Base-by-base conservation (phyloP, 2,888 invertebrate species). In the Eristalis tenax region DNA sequence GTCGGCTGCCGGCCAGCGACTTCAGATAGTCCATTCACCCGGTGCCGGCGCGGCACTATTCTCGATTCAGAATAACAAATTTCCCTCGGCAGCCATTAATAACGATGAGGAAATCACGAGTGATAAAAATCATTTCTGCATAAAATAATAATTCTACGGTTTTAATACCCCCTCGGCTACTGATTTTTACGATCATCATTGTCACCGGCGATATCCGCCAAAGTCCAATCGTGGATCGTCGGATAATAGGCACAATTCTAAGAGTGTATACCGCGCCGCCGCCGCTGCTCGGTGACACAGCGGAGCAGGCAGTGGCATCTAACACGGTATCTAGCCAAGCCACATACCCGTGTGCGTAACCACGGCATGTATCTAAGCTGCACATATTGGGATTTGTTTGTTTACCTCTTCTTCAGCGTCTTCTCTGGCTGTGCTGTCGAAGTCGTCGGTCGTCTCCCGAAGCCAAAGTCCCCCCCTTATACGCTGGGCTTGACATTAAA, bases 91-190 rank as follows among this genome's bases (percentile, higher is more conserved):
- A 71, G 75, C 71, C 87, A 76, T 87, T 76, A 83, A 87, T 87
- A 87, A 83, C 87, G 83, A 87, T 87, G 87, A 87, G 87, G 87
- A 87, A 87, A 87, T 87, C 83, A 87, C 87, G 79, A 76, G 87
- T 87, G 87, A 87, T 87, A 87, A 83, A 76, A 87, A 87, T 87
- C 87, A 83, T 80, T 87, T 83, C 81, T 87, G 87, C 87, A 87
- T 87, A 87, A 87, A 87, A 87, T 87, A 87, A 87, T 87, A 87
- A 87, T 87, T 87, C 68, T 80, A 79, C 79, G 68, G 83, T 76
- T 87, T 80, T 83, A 87, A 83, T 87, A 78, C 79, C 87, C 87
- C 71, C 66, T 43, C 56, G 65, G 40, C 76, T 23, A 65, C 68
- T 71, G 83, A 76, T 75, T 87, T 83, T 83, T 79, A 83, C 75